Conservation (phyloP, 2,888 invertebrate species). For the Taphrorychus bicolor region DNA sequence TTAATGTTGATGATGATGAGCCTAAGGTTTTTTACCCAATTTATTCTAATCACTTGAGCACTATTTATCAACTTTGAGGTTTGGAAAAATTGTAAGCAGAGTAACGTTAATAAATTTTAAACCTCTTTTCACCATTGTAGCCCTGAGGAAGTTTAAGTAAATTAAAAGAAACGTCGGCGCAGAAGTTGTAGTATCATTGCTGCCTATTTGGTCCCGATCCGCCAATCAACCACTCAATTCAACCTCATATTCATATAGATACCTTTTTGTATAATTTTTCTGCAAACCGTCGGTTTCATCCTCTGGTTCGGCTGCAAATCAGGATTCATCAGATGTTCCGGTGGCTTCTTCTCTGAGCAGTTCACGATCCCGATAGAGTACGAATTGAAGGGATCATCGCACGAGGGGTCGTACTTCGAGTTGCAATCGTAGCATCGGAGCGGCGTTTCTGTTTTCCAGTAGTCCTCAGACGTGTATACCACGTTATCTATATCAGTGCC, state of each 20-base stretch:
- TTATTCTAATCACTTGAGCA: too few relatives aligned
- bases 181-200: too few relatives aligned
- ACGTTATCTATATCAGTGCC: not conserved
- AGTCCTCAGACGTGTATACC: constrained; percentile 18
- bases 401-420: constrained; percentile 87
- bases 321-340: constrained; percentile 69
- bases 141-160: too few relatives aligned
- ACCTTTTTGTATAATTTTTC: constrained; percentile 69
- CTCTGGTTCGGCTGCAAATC: constrained; percentile 51
- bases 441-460: constrained; percentile 24
- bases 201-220: too few relatives aligned
- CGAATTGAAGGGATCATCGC: constrained; percentile 87
- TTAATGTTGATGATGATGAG: too few relatives aligned
- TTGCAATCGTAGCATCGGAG: constrained; percentile 90
- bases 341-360: constrained; percentile 76
- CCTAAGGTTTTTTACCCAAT: too few relatives aligned
- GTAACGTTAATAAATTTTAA: not conserved
- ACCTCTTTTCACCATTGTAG: too few relatives aligned
- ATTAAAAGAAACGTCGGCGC: too few relatives aligned
- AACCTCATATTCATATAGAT: constrained; percentile 22
- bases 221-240: not conserved
- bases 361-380: constrained; percentile 85
- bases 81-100: too few relatives aligned
- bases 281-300: constrained; percentile 71
- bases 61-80: too few relatives aligned